These are phyloP conservation scores for Xanthorhoe spadicearia DNA, from an alignment of 2,888 invertebrate genomes.

Conservation along the genomic window DNA sequence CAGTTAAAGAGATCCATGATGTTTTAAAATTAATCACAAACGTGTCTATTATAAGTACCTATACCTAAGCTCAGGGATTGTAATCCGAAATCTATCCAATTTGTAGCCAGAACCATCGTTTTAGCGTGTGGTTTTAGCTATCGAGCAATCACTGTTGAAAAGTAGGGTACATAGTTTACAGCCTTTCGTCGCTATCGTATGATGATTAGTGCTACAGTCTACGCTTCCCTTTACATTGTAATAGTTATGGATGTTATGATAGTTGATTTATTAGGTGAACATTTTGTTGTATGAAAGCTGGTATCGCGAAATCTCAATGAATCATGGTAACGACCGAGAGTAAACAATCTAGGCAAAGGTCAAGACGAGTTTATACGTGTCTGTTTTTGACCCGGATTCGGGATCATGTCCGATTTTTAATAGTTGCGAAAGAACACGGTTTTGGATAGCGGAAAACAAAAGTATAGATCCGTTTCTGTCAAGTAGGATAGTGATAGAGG, in stretches of 20 bases:
- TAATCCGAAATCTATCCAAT: too few relatives aligned
- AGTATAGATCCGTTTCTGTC: too few relatives aligned
- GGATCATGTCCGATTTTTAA: background rate
- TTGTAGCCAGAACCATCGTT: too few relatives aligned
- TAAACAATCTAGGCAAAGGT: slow-evolving; percentile 63
- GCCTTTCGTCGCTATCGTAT: background rate
- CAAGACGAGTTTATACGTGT: slow-evolving; percentile 48
- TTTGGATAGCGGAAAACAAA: background rate
- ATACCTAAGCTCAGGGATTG: too few relatives aligned
- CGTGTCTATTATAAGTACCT: too few relatives aligned
- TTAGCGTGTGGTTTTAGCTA: too few relatives aligned
- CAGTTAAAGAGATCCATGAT: too few relatives aligned
- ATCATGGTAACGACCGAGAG: slow-evolving; percentile 64
- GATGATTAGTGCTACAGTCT: slow-evolving; percentile 14
- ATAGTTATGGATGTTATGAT: slow-evolving; percentile 62
- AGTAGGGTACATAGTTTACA: background rate
- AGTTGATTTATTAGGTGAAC: slow-evolving; percentile 71
- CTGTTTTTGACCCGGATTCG: slow-evolving; percentile 44
- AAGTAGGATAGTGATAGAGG: too few relatives aligned
- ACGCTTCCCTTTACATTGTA: slow-evolving; percentile 58
- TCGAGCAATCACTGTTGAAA: too few relatives aligned
- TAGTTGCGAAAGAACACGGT: background rate
- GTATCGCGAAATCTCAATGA: slow-evolving; percentile 60
- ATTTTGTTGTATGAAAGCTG: slow-evolving; percentile 63
- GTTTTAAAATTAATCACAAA: too few relatives aligned